A percentile compares a stretch with the other conserved stretches of the same genome.
These are phyloP conservation scores for Cyanoliseus patagonus DNA, from an alignment of 2,113 vertebrate species.

Conservation along the genomic window DNA sequence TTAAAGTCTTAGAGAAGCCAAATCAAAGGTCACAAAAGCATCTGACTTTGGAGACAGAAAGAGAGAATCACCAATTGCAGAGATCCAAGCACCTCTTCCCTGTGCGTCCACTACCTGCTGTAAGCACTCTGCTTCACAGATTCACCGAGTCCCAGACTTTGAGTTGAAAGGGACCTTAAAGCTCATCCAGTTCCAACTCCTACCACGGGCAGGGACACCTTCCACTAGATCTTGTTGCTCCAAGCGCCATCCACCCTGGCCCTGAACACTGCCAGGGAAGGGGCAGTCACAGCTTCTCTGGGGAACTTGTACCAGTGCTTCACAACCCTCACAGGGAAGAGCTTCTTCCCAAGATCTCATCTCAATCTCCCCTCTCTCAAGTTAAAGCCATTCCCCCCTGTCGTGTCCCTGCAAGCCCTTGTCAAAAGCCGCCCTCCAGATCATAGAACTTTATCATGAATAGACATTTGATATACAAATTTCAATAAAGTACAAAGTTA, in stretches of 20 bases:
- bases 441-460: not conserved
- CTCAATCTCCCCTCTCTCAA: not conserved
- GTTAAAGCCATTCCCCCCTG: not conserved
- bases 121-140: not conserved
- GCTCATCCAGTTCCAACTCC: not conserved
- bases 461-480: not conserved
- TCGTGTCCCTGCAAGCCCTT: not conserved
- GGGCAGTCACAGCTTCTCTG: not conserved
- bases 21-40: not conserved
- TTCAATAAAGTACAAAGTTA: not conserved
- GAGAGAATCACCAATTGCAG: not conserved
- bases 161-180: not conserved
- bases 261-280: not conserved
- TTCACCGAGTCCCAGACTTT: not conserved
- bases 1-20: not conserved
- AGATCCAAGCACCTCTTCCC: not conserved
- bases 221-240: not conserved
- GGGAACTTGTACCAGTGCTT: not conserved
- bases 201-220: not conserved
- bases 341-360: not conserved
- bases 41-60: not conserved
- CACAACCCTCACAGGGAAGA: not conserved
- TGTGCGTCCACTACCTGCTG: not conserved
- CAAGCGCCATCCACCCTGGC: not conserved
- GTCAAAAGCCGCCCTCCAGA: not conserved